A percentile compares a stretch with the other conserved stretches of the same genome.
Conservation (phyloP, 2,113 vertebrate species). For the Struthidea cinerea region DNA sequence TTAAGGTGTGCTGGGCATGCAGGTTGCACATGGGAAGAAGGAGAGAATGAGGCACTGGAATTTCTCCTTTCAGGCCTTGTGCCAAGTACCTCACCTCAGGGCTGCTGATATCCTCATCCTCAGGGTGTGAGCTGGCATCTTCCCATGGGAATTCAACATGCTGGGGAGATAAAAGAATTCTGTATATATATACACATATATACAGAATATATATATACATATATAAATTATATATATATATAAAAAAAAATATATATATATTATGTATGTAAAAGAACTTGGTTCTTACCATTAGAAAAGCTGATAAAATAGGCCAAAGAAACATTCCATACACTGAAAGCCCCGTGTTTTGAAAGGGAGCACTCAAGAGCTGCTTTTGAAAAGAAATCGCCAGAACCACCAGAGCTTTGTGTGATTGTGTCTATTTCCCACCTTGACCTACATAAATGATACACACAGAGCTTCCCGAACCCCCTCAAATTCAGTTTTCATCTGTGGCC, state of each 20-base stretch:
- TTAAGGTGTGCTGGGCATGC: background rate
- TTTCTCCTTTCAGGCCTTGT: background rate
- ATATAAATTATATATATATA: no score
- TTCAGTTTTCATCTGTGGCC: background rate
- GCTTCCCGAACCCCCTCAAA: background rate
- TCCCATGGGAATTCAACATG: background rate
- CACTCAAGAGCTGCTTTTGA: background rate
- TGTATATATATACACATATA: no score
- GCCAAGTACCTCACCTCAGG: background rate
- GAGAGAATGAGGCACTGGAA: background rate
- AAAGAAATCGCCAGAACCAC: background rate
- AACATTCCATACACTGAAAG: accelerated
- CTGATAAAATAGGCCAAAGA: background rate
- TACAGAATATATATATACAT: no score
- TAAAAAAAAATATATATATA: no score
- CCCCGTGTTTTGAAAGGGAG: background rate
- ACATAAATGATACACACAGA: background rate
- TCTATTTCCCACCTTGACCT: background rate
- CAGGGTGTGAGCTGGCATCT: background rate
- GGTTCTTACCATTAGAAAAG: background rate
- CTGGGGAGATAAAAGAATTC: background rate
- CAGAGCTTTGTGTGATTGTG: background rate
- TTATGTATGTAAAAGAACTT: background rate
- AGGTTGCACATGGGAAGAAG: background rate
- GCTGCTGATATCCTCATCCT: background rate